Base-by-base conservation (phyloP, 2,797 vertebrate genomes). In the Helicolenus hilgendorfi region DNA sequence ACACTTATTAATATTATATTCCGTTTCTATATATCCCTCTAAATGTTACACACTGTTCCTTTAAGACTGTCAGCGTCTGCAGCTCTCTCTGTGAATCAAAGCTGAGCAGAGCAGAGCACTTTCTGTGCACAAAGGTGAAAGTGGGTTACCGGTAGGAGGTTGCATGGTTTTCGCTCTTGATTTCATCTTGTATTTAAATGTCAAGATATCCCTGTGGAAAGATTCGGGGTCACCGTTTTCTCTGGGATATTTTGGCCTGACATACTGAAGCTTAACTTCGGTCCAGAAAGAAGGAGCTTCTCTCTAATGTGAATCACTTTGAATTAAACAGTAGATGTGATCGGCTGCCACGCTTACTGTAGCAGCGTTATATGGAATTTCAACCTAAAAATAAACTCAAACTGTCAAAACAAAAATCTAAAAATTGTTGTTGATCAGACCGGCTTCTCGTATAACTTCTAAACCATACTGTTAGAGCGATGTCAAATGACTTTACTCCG, bases 111-210 rank as follows among this genome's bases (percentile, higher is more conserved):
- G 65, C 15, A 3, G 56, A 65, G 68, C 26, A 59, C 36, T 33
- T 84, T 14, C 36, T 71, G 36, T 78, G 73, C 65, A 75, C 29
- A 83, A 69, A 81, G 45, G 71, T 63, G 78, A 72, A 73, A 85
- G 63, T 68, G 53, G 38, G 65, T 77, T 72, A 73, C 13, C 1
- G 11, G 65, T 45, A 29, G 60, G 45, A 68, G 73, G 81, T n/a
- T 74, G 59, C 58, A 10, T 71, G 36, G 59, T 84, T 81, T 83
- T 77, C 41, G 22, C 69, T 41, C 64, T 59, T 81, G 82, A 88
- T 85, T 88, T 72, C 78, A 64, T 77, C 72, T 71, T 87, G 9
- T 62, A 84, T 87, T 87, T 84, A 94, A 92, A 92, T 90, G 88
- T 93, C 89, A 94, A 85, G 69, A 75, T 72, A 82, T 45, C 81